Percentiles rank a stretch among this genome's conserved stretches.
phyloP scores from a whole-genome alignment of 2,888 invertebrate genomes.

The Zeuzera pyrina region DNA sequence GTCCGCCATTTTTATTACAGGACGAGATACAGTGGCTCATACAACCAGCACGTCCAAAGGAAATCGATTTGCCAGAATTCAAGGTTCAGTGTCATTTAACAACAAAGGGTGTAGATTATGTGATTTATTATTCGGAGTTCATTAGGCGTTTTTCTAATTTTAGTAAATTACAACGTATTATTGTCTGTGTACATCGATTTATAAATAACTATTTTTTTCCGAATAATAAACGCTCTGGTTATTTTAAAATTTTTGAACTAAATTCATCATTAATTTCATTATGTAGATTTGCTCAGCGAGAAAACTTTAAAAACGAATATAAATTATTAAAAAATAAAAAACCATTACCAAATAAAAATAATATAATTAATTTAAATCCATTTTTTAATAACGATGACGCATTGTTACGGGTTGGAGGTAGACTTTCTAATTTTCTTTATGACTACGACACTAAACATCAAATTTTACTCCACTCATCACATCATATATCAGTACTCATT shows the following conservation, averaged over 20 bases:
- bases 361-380: background rate
- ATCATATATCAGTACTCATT: background rate
- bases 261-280: background rate
- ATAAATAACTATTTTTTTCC: background rate
- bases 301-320: background rate
- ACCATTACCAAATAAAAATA: background rate
- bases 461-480: background rate
- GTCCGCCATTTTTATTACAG: background rate
- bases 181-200: background rate
- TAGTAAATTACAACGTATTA: background rate
- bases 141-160: background rate
- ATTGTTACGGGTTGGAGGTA: background rate
- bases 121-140: background rate
- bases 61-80: background rate
- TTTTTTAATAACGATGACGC: background rate
- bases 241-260: background rate
- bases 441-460: background rate
- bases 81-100: background rate
- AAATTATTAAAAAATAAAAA: background rate
- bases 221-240: background rate
- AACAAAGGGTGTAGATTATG: background rate
- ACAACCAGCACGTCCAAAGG: background rate
- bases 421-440: background rate
- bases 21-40: background rate
- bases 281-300: background rate